phyloP scores from a whole-genome alignment of 2,888 invertebrate genomes.

The Cephus pygmeus region DNA sequence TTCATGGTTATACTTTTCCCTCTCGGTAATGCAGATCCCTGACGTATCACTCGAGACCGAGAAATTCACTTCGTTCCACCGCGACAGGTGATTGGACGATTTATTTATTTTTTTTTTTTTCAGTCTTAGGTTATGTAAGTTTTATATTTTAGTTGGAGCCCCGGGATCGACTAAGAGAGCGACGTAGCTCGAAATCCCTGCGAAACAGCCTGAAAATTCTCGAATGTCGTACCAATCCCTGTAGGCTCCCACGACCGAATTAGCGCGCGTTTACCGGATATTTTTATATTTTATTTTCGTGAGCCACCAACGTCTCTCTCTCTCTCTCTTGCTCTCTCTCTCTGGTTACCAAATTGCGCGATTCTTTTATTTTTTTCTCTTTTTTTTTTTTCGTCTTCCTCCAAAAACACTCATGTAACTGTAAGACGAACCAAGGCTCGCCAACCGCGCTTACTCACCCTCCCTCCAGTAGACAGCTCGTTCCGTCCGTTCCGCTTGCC shows the following conservation, averaged over 20 bases:
- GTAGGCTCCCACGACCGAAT: constrained; percentile 22
- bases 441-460: not conserved
- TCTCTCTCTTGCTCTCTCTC: not conserved
- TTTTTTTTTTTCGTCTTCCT: not conserved
- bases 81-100: constrained; percentile 8
- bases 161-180: constrained; percentile 14
- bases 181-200: not conserved
- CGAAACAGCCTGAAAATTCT: not conserved
- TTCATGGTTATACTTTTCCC: not conserved
- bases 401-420: too few relatives aligned
- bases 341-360: not conserved
- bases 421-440: too few relatives aligned
- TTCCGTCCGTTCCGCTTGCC: not conserved
- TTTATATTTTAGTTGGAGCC: constrained; percentile 24
- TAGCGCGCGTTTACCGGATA: constrained; percentile 26
- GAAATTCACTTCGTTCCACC: not conserved
- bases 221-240: not conserved
- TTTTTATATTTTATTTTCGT: constrained; percentile 22
- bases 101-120: not conserved
- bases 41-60: not conserved
- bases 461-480: not conserved
- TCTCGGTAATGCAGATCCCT: not conserved
- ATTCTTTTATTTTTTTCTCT: not conserved
- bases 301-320: not conserved
- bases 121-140: constrained; percentile 19